Evolutionary conservation across 2,113 vertebrate species (phyloP), one percentile per base, ranked within the genome.

Genomic region (Sorex araneus): DNA sequence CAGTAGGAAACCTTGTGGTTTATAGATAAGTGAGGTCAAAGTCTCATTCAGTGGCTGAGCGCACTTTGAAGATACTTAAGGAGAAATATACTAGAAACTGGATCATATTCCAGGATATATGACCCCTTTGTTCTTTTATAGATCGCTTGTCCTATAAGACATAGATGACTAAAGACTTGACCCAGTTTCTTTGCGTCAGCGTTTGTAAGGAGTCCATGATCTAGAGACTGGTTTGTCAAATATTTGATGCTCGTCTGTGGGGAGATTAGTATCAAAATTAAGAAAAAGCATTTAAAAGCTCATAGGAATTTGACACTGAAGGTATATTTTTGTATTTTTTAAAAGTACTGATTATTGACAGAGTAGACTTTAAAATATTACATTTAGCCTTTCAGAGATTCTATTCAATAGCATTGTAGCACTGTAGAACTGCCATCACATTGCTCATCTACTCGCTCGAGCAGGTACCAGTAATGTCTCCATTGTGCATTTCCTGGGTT

Each of bases 241-340:
- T 36, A 66, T 36, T 30, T 28, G 9, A 43, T 83, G 27, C 60
- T 57, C 7, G 2, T 63, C 34, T 28, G 0, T 47, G 1, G 11
- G 66, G n/a, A 45, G 32, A 25, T 36, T 32, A 57, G 16, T 64
- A 60, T 15, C 77, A 70, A 92, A 74, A 67, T 13, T 74, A 71
- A 60, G 21, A 28, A 30, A 23, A 89, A 75, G 34, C 63, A 8
- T 84, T 83, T 9, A 19, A 57, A 81, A 63, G 25, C 18, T 27
- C 73, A 21, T 12, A 63, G 45, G 13, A 78, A 64, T 87, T 54
- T 87, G 43, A 70, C 47, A 83, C 60, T 87, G 34, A 6, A 67
- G 87, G 10, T 13, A 36, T n/a, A 40, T 66, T 92, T 92, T 77
- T 66, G 4, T 36, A 81, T 76, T 74, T 87, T 27, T 12, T n/a